A percentile compares a stretch with the other conserved stretches of the same genome.
Evolutionary conservation across 2,113 vertebrate genomes (phyloP).

Genomic region (Empidonax alnorum): DNA sequence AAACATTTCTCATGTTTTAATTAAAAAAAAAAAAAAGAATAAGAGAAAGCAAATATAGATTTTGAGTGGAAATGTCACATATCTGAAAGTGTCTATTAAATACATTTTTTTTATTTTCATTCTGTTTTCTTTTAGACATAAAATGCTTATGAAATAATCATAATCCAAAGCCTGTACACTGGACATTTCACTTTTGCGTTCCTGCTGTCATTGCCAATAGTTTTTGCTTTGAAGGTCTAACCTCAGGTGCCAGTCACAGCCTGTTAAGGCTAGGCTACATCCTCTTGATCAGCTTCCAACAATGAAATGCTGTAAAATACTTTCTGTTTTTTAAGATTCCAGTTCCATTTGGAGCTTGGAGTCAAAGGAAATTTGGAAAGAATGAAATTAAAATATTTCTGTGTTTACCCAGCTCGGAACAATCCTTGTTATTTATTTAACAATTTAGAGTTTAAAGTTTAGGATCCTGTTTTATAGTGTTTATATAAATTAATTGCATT

Average conservation of each 20-base stretch:
- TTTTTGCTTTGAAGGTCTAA: constrained; percentile 31
- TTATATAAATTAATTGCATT: constrained; percentile 18
- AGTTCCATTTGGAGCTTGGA: constrained; percentile 30
- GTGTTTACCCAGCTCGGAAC: neutral
- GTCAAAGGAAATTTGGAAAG: constrained; percentile 46
- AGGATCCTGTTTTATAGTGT: neutral
- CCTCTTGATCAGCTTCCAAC: neutral
- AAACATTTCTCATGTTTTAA: neutral
- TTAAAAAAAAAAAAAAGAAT: neutral
- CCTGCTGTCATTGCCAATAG: neutral
- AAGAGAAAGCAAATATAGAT: neutral
- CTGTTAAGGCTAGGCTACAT: neutral
- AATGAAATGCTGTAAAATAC: constrained; percentile 7
- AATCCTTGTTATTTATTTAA: constrained; percentile 8
- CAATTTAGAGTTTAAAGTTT: neutral
- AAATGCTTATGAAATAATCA: neutral
- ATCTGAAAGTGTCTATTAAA: neutral
- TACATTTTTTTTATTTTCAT: neutral
- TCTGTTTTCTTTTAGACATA: neutral
- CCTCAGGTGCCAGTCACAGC: neutral
- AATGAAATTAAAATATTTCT: constrained; percentile 41
- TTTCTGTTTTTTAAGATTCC: constrained; percentile 21
- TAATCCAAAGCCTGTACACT: neutral
- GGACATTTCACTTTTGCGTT: constrained; percentile 17
- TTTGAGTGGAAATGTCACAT: neutral